phyloP scores from a whole-genome alignment of 2,113 vertebrate species.

The Laticauda colubrina region DNA sequence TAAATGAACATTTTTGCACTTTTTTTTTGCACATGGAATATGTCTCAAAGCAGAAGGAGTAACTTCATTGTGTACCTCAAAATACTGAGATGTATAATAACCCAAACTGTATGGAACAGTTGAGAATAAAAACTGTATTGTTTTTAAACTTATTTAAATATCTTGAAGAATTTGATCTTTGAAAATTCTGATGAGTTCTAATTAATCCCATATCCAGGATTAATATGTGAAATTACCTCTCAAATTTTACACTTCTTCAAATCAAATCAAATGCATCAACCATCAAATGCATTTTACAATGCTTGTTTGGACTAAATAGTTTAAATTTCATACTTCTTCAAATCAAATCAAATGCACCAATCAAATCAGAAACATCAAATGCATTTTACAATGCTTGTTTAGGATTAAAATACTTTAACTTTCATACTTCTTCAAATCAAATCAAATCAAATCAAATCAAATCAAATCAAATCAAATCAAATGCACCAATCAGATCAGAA shows the following conservation, averaged over 20 bases:
- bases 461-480: too few species aligned
- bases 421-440: too few species aligned
- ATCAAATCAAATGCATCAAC: not conserved
- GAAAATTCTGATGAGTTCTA: not conserved
- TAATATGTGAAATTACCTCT: not conserved
- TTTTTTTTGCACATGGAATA: not conserved
- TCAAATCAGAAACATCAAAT: not conserved
- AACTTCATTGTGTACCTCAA: not conserved
- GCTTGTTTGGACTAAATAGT: not conserved
- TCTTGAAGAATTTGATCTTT: not conserved
- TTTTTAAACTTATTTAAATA: not conserved
- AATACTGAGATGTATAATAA: not conserved
- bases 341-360: not conserved
- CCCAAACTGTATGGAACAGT: not conserved
- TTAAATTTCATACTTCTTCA: not conserved
- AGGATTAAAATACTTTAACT: too few species aligned
- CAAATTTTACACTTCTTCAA: not conserved
- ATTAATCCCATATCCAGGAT: not conserved
- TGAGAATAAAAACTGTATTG: not conserved
- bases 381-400: too few species aligned
- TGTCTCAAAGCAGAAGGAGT: not conserved
- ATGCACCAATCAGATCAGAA: too few species aligned
- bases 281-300: not conserved
- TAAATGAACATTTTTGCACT: not conserved
- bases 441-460: too few species aligned